phyloP scores from a whole-genome alignment of 2,888 invertebrate genomes.

The Ctenicera cuprea region DNA sequence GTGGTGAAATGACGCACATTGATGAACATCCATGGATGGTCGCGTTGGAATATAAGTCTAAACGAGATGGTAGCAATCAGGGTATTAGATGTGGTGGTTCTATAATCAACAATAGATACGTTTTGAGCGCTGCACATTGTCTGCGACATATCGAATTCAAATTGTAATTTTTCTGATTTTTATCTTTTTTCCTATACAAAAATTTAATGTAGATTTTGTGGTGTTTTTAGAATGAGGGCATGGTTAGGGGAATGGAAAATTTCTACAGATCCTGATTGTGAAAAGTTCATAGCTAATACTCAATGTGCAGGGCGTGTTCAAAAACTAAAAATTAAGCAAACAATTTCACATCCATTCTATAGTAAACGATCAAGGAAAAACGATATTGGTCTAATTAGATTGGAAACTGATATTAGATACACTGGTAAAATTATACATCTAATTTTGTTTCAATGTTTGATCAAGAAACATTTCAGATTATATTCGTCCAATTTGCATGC shows the following conservation, averaged over 20 bases:
- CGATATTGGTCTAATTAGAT: slow-evolving; percentile 72
- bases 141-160: slow-evolving; percentile 58
- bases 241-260: slow-evolving; percentile 1
- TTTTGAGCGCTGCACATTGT: slow-evolving; percentile 76
- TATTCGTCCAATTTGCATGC: slow-evolving; percentile 66
- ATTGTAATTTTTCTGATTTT: not conserved
- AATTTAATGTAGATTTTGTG: no score
- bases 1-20: not conserved
- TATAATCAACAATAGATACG: slow-evolving; percentile 66
- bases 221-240: not conserved
- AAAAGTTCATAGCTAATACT: slow-evolving; percentile 53
- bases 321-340: slow-evolving; percentile 62
- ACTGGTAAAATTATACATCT: slow-evolving; percentile 22
- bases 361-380: slow-evolving; percentile 56
- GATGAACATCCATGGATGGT: slow-evolving; percentile 3
- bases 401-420: slow-evolving; percentile 62
- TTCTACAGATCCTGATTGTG: slow-evolving; percentile 12
- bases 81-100: not conserved
- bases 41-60: not conserved
- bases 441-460: not conserved
- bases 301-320: slow-evolving; percentile 65
- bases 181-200: not conserved
- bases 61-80: not conserved
- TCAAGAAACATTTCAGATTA: slow-evolving; percentile 55
- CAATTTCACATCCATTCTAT: slow-evolving; percentile 61